These are phyloP conservation scores for Perizoma flavofasciatum DNA, from an alignment of 2,888 invertebrate genomes.

Conservation along the genomic window DNA sequence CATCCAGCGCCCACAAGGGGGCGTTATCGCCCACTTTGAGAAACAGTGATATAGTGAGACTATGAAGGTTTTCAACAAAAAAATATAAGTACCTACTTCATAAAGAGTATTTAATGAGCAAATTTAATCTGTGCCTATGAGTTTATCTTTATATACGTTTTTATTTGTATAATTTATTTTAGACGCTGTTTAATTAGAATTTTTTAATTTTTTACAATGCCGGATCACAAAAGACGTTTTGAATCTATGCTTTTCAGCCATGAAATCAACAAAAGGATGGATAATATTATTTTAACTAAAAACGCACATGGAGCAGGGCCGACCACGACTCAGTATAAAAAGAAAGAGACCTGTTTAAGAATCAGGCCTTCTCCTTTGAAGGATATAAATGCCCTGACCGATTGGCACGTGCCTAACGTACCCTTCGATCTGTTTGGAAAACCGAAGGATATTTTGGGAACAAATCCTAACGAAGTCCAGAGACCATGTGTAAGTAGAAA, in stretches of 20 bases:
- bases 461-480: slow-evolving; percentile 51
- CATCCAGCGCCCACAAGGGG: too few species aligned
- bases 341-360: slow-evolving; percentile 34
- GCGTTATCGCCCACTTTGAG: too few species aligned
- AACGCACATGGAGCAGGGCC: too few species aligned
- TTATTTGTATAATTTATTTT: slow-evolving; percentile 20
- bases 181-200: slow-evolving; percentile 2
- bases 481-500: slow-evolving; percentile 49
- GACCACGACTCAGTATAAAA: slow-evolving; percentile 41
- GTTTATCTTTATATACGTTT: slow-evolving; percentile 6
- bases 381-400: slow-evolving; percentile 52
- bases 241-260: slow-evolving; percentile 56
- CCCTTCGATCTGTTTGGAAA: slow-evolving; percentile 54
- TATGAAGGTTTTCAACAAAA: too few species aligned
- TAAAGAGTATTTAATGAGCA: too few species aligned
- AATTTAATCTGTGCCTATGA: too few species aligned
- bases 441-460: slow-evolving; percentile 46
- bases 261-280: slow-evolving; percentile 49
- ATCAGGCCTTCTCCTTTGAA: slow-evolving; percentile 43
- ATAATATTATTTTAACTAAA: slow-evolving; percentile 19
- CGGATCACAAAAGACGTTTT: slow-evolving; percentile 32
- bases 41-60: too few species aligned
- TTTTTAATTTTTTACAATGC: slow-evolving; percentile 33
- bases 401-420: slow-evolving; percentile 42
- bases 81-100: too few species aligned